phyloP scores from a whole-genome alignment of 2,888 invertebrate genomes.

The Chloromyia formosa region DNA sequence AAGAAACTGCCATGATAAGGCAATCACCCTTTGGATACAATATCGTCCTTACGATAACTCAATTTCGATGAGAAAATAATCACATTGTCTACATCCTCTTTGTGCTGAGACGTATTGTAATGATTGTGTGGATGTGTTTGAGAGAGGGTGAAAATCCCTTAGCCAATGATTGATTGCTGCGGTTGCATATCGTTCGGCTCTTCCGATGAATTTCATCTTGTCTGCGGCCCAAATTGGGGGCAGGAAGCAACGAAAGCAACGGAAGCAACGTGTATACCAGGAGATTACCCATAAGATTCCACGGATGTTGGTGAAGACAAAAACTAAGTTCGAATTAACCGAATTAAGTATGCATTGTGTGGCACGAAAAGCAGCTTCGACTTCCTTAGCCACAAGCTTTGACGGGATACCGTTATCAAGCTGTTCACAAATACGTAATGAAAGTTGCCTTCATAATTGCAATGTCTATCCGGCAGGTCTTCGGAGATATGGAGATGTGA shows the following conservation, averaged over 20 bases:
- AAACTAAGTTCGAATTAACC: conserved; percentile 22
- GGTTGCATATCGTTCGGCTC: not conserved
- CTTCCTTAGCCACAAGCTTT: not conserved
- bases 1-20: not conserved
- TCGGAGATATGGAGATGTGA: too few species aligned
- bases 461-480: not conserved
- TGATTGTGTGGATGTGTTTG: not conserved
- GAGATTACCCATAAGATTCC: not conserved
- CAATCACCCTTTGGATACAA: conserved; percentile 14
- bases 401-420: not conserved
- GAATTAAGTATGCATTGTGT: conserved; percentile 43
- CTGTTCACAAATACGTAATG: not conserved
- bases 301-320: conserved; percentile 5
- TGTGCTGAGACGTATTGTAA: not conserved
- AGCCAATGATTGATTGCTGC: conserved; percentile 35
- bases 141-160: conserved; percentile 1
- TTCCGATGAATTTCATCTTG: not conserved
- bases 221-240: not conserved
- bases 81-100: conserved; percentile 15
- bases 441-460: not conserved
- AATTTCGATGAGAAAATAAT: conserved; percentile 25
- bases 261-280: not conserved
- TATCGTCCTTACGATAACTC: conserved; percentile 29
- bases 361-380: conserved; percentile 1
- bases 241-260: too few species aligned